Percentiles rank a stretch among this genome's conserved stretches.
These are phyloP conservation scores for Pachymerium ferrugineum DNA, from an alignment of 2,888 invertebrate species.

Conservation along the genomic window DNA sequence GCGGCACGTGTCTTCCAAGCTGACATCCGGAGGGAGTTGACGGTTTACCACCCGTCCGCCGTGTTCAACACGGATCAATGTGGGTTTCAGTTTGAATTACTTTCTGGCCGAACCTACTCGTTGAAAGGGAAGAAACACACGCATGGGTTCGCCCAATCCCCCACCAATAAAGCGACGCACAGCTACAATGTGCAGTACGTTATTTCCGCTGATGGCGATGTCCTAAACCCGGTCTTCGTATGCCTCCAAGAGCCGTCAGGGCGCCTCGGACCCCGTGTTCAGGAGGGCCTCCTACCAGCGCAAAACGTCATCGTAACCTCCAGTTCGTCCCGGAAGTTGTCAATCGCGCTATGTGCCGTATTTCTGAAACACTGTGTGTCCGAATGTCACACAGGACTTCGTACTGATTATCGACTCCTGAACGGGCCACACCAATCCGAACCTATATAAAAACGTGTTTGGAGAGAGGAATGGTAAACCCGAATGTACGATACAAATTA, in stretches of 20 bases:
- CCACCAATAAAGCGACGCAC: background rate
- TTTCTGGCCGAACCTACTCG: background rate
- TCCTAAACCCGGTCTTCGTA: background rate
- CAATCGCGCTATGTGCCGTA: background rate
- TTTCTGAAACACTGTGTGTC: background rate
- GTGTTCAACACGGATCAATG: background rate
- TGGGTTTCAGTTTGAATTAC: background rate
- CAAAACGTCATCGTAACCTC: background rate
- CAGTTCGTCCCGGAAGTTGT: background rate
- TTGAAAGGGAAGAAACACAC: background rate
- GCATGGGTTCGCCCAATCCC: background rate
- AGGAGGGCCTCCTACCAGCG: background rate
- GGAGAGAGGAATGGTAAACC: background rate
- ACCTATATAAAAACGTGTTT: background rate
- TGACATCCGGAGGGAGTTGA: too few species aligned
- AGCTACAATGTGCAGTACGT: background rate
- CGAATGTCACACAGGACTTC: background rate
- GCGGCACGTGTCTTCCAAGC: too few species aligned
- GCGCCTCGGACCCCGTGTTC: background rate
- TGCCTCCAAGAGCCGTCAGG: background rate
- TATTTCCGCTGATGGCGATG: background rate
- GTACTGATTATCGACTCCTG: background rate
- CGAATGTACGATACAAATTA: background rate
- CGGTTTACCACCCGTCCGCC: too few species aligned
- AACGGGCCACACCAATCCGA: background rate